Percentiles rank a stretch among this genome's conserved stretches.
These are phyloP conservation scores for Astreopora myriophthalma DNA, from an alignment of 64 coral and sea anemone genomes.

Conservation along the genomic window DNA sequence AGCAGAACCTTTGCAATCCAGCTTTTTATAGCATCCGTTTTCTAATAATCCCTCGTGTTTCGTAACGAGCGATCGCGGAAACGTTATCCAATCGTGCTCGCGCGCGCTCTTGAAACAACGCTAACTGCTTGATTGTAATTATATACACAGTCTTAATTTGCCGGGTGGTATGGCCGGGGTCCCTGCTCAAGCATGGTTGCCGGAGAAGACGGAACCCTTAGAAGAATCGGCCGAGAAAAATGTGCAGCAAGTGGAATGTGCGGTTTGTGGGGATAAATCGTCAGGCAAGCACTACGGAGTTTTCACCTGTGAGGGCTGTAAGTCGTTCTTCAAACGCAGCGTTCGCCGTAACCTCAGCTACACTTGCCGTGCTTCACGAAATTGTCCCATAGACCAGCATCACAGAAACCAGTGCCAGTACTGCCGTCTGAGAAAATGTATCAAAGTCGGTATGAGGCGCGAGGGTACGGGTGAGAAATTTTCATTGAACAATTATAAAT, in stretches of 20 bases:
- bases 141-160: conserved; percentile 77
- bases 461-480: conserved; percentile 85
- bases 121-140: conserved; percentile 66
- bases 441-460: conserved; percentile 92
- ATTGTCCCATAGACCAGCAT: conserved; percentile 87
- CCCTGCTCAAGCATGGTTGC: conserved; percentile 38
- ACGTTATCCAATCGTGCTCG: conserved; percentile 63
- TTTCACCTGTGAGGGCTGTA: conserved; percentile 92
- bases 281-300: conserved; percentile 96
- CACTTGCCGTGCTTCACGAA: conserved; percentile 80
- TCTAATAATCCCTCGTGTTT: conserved; percentile 21
- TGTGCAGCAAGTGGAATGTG: conserved; percentile 77
- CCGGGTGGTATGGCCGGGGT: conserved; percentile 59
- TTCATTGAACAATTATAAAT: conserved; percentile 22
- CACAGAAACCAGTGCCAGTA: conserved; percentile 94
- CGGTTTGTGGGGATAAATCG: conserved; percentile 86
- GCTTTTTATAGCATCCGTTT: background rate
- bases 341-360: conserved; percentile 89
- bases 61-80: conserved; percentile 41
- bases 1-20: background rate
- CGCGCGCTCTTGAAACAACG: conserved; percentile 70
- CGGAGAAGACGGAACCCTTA: conserved; percentile 57
- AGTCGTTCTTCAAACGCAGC: conserved; percentile 93
- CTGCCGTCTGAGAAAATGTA: conserved; percentile 84
- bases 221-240: conserved; percentile 72